Percentiles rank a stretch among this genome's conserved stretches.
These are phyloP conservation scores for Dione vanillae DNA, from an alignment of 2,888 invertebrate species.

Conservation along the genomic window DNA sequence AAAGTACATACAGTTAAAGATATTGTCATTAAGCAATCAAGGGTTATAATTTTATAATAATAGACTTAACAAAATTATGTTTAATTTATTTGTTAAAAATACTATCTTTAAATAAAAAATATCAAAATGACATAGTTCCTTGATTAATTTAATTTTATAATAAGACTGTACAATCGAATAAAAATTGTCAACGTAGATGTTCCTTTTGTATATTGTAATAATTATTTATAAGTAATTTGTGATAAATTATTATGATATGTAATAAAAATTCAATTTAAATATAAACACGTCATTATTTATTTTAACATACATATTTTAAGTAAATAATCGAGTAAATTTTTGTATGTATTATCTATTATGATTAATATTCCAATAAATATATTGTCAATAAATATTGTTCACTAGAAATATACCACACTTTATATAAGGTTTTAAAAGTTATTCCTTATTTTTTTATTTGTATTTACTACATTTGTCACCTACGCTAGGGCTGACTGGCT, in stretches of 20 bases:
- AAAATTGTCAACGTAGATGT: not conserved
- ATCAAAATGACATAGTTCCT: constrained; percentile 6
- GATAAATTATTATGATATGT: not conserved
- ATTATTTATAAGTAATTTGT: not conserved
- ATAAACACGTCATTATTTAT: not conserved
- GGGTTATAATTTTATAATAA: too few relatives aligned
- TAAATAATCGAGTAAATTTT: too few relatives aligned
- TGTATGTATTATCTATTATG: too few relatives aligned
- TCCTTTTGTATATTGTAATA: not conserved
- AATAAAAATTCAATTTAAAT: not conserved
- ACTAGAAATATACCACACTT: too few relatives aligned
- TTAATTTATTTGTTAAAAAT: not conserved
- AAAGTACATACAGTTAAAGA: not conserved
- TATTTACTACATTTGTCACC: too few relatives aligned
- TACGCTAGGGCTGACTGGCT: too few relatives aligned
- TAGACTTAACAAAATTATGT: not conserved
- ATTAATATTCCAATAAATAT: too few relatives aligned
- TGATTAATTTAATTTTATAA: not conserved
- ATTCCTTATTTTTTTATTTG: too few relatives aligned
- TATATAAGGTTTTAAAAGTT: too few relatives aligned
- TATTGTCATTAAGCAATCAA: too few relatives aligned
- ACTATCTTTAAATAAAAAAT: not conserved
- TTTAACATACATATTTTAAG: not conserved
- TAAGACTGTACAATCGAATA: not conserved
- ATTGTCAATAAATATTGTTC: too few relatives aligned